A percentile compares a stretch with the other conserved stretches of the same genome.
These are phyloP conservation scores for Aculops lycopersici DNA, from an alignment of 1,140 invertebrate species.

Conservation along the genomic window DNA sequence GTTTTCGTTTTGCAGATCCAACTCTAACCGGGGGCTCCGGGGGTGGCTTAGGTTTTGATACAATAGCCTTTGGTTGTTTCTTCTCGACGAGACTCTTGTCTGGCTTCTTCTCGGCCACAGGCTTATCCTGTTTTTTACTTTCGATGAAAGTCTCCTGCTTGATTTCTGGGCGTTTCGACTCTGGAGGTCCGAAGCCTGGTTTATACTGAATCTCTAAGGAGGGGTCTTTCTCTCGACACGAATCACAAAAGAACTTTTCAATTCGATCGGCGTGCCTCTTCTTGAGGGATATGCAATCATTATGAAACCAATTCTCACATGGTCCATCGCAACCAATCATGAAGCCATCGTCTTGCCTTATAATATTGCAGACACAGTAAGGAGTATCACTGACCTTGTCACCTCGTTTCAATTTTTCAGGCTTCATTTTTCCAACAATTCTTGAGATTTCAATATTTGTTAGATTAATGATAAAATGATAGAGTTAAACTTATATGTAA, in stretches of 20 bases:
- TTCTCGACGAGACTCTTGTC: not conserved
- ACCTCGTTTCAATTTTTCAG: too few species aligned
- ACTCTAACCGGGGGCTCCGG: not conserved
- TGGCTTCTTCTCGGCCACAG: constrained; percentile 1
- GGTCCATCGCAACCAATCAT: constrained; percentile 95
- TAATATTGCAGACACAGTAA: constrained; percentile 77
- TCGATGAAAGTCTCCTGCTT: not conserved
- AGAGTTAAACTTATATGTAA: too few species aligned
- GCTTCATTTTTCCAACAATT: too few species aligned
- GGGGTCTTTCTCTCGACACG: constrained; percentile 33
- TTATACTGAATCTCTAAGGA: constrained; percentile 42
- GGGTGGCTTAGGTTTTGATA: not conserved
- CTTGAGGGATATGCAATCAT: constrained; percentile 51
- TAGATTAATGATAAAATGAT: too few species aligned
- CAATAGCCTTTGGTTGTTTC: not conserved
- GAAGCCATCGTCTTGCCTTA: constrained; percentile 46
- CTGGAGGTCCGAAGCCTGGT: constrained; percentile 1
- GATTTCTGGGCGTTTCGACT: constrained; percentile 1
- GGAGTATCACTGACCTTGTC: too few species aligned
- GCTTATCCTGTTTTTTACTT: constrained; percentile 2
- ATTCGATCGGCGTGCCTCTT: constrained; percentile 33
- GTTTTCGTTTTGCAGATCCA: constrained; percentile 3
- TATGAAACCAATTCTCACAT: constrained; percentile 96
- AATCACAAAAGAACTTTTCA: constrained; percentile 54
- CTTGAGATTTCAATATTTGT: too few species aligned